A percentile compares a stretch with the other conserved stretches of the same genome.
phyloP scores from a whole-genome alignment of 2,888 invertebrate species.

The Poecilus cupreus region DNA sequence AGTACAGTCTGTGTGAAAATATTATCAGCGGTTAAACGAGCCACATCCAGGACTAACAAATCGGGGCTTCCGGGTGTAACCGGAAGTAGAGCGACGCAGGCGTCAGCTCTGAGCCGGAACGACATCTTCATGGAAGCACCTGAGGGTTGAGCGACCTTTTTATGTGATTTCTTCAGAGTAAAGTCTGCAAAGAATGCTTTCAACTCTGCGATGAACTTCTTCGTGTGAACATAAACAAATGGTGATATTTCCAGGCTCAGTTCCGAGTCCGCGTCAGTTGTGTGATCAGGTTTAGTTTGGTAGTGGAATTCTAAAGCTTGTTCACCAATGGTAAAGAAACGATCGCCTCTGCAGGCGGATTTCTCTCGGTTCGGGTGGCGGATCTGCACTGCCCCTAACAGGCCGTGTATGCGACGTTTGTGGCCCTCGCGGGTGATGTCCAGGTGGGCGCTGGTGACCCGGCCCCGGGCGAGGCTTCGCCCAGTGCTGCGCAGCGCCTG shows the following conservation, averaged over 20 bases:
- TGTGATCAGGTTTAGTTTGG: conserved; percentile 74
- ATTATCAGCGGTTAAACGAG: conserved; percentile 85
- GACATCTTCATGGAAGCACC: conserved; percentile 70
- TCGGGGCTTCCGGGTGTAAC: conserved; percentile 86
- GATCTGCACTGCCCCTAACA: conserved; percentile 33
- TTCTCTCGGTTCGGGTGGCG: background rate
- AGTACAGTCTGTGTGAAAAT: conserved; percentile 74
- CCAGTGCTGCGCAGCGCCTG: background rate
- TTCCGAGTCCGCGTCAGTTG: conserved; percentile 78
- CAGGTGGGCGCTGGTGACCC: conserved; percentile 17
- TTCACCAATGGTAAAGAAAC: conserved; percentile 46
- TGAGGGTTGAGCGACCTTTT: too few species aligned
- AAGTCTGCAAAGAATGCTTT: conserved; percentile 91
- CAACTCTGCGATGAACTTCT: conserved; percentile 92
- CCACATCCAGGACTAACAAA: conserved; percentile 87
- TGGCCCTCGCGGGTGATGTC: background rate
- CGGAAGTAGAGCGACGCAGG: conserved; percentile 91
- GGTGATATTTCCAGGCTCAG: conserved; percentile 90
- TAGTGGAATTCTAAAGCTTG: conserved; percentile 11
- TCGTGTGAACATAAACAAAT: conserved; percentile 94
- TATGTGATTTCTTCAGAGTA: conserved; percentile 55
- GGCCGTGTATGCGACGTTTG: background rate
- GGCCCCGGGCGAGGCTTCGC: background rate
- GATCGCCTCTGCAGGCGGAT: background rate
- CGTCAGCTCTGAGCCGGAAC: conserved; percentile 80